Base-by-base conservation (phyloP, 2,888 invertebrate genomes). In the Gonocerus acuteangulatus region DNA sequence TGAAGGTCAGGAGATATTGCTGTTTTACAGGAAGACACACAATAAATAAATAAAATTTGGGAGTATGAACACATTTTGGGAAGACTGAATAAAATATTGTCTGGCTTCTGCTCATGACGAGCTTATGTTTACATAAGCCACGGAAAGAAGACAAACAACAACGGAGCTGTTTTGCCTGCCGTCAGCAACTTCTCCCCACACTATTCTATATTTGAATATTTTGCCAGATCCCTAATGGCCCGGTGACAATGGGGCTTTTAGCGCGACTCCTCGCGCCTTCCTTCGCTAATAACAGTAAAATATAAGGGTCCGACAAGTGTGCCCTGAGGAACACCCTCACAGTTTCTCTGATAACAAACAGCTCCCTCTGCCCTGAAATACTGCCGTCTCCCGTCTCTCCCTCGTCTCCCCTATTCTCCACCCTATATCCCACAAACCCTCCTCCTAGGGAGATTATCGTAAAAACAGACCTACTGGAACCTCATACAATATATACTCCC, bases 191-290 rank as follows among this genome's bases (percentile, higher is more conserved):
- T n/a, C 27, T 27, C 27, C 27, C 27, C 27, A 27, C 27, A 27
- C 27, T 27, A 27, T 27, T 27, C 39, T n/a, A 6, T 39, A 39
- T 39, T 39, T 39, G 39, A 39, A 39, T 39, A 39, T 39, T 39
- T 39, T 15, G 39, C 13, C n/a, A 13, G 3, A 6, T 39, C 15
- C 39, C 39, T 39, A 39, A 39, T 39, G 39, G 39, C n/a, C n/a
- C 39, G 39, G 39, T 15, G 39, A 39, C 39, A 39, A 39, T 39
- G 39, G 39, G 39, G 39, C 39, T 39, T 39, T 39, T 39, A 39
- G 39, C 39, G n/a, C n/a, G n/a, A 11, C 39, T 11, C n/a, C 15
- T 39, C 39, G 13, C 39, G 15, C 39, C 39, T 15, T 9, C n/a
- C 39, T 11, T n/a, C 15, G 39, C 39, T 39, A 39, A 39, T 39